These are phyloP conservation scores for Decapterus maruadsi DNA, from an alignment of 2,797 vertebrate species.

Conservation along the genomic window DNA sequence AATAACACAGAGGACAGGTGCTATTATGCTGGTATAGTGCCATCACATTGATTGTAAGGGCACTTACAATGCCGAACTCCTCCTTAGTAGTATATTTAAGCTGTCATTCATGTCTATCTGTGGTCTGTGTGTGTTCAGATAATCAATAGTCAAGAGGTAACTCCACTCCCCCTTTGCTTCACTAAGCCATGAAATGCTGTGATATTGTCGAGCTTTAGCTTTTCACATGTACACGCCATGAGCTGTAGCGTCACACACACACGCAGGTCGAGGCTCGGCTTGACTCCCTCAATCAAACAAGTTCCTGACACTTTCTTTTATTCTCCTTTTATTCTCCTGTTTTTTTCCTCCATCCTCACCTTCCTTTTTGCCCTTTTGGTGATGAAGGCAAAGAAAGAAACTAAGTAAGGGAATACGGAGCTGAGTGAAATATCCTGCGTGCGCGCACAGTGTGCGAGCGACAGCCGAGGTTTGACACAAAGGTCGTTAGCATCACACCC, in stretches of 20 bases:
- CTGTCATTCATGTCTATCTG: slow-evolving; percentile 37
- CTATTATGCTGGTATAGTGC: slow-evolving; percentile 38
- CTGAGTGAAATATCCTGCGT: slow-evolving; percentile 20
- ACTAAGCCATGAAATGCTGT: slow-evolving; percentile 44
- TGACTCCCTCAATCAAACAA: slow-evolving; percentile 37
- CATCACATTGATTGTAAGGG: slow-evolving; percentile 49
- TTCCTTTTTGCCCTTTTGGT: slow-evolving; percentile 10
- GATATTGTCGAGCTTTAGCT: slow-evolving; percentile 55
- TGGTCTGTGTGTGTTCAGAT: slow-evolving; percentile 7
- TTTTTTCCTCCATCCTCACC: not conserved
- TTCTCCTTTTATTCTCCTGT: not conserved
- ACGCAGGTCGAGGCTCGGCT: slow-evolving; percentile 35
- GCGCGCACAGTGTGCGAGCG: slow-evolving; percentile 10
- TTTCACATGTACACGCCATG: slow-evolving; percentile 36
- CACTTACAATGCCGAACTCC: slow-evolving; percentile 37
- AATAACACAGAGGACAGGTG: slow-evolving; percentile 47
- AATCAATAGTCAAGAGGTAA: slow-evolving; percentile 53
- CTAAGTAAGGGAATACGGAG: slow-evolving; percentile 15
- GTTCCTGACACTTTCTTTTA: slow-evolving; percentile 29
- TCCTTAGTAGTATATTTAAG: slow-evolving; percentile 24
- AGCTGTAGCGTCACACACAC: slow-evolving; percentile 13
- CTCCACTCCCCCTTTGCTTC: slow-evolving; percentile 48
- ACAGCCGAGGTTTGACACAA: slow-evolving; percentile 47
- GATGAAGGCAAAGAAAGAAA: slow-evolving; percentile 15
- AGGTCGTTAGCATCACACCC: slow-evolving; percentile 66